These are phyloP conservation scores for Troilus luridus DNA, from an alignment of 2,888 invertebrate species.

Conservation along the genomic window DNA sequence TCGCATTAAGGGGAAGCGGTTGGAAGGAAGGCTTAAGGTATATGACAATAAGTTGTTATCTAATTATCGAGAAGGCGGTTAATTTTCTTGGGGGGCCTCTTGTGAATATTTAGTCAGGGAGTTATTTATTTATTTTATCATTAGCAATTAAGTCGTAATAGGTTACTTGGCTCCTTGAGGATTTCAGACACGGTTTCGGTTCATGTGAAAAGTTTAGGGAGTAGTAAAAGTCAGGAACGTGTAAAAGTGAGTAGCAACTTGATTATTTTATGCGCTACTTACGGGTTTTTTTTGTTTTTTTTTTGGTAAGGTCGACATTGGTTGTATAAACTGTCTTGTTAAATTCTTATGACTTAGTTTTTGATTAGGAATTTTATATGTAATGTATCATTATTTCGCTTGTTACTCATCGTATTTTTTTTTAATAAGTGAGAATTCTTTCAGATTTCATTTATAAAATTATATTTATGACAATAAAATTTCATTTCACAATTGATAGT, in stretches of 20 bases:
- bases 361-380: too few species aligned
- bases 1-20: neutral
- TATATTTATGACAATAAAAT: too few species aligned
- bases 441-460: too few species aligned
- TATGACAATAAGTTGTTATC: neutral
- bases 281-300: too few species aligned
- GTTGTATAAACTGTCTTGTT: too few species aligned
- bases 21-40: neutral
- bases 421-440: too few species aligned
- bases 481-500: too few species aligned
- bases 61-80: neutral
- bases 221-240: neutral
- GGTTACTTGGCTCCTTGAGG: neutral
- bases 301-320: too few species aligned
- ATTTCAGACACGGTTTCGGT: neutral
- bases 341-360: too few species aligned
- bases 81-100: neutral
- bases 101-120: neutral
- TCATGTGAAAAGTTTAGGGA: neutral
- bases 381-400: too few species aligned
- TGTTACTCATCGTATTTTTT: too few species aligned
- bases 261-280: neutral
- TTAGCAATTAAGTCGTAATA: neutral
- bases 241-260: neutral
- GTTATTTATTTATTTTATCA: neutral